Evolutionary conservation across 2,113 vertebrate species (phyloP).

Genomic region (Brachyhypopomus gauderio): DNA sequence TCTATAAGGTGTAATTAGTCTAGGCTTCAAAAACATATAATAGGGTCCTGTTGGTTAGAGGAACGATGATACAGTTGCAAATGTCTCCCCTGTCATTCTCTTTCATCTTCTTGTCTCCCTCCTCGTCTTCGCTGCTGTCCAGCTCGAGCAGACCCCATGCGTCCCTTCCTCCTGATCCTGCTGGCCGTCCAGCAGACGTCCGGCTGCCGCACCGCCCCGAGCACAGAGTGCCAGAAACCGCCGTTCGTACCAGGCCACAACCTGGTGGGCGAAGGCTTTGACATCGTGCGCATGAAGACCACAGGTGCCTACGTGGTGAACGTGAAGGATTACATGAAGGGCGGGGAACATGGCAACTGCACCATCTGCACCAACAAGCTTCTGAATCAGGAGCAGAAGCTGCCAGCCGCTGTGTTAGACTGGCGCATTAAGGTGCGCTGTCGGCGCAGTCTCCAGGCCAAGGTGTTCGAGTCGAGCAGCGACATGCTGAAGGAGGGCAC

Average conservation of each 20-base stretch:
- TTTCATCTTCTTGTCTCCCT: background rate
- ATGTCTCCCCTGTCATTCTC: too few species aligned
- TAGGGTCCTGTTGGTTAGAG: too few species aligned
- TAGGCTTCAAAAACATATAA: too few species aligned
- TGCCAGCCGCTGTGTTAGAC: conserved; percentile 36
- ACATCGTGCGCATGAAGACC: conserved; percentile 55
- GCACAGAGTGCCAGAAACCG: conserved; percentile 45
- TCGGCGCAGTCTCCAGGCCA: background rate
- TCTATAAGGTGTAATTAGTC: too few species aligned
- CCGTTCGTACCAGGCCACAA: conserved; percentile 56
- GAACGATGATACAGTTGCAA: too few species aligned
- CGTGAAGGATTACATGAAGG: conserved; percentile 45
- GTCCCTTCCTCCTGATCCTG: background rate
- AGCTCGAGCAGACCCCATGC: too few species aligned
- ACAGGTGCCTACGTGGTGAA: conserved; percentile 56
- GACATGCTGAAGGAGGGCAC: conserved; percentile 26
- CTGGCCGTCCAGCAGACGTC: background rate
- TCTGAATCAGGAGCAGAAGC: conserved; percentile 50
- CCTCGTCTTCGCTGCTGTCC: too few species aligned
- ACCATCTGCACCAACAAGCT: conserved; percentile 58
- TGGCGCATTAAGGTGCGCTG: conserved; percentile 51
- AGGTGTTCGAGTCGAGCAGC: conserved; percentile 8
- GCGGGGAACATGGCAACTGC: conserved; percentile 55
- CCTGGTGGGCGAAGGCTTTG: conserved; percentile 61
- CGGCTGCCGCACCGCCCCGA: conserved; percentile 36